Base-by-base conservation (phyloP, 2,888 invertebrate species). In the Tiliacea citrago region DNA sequence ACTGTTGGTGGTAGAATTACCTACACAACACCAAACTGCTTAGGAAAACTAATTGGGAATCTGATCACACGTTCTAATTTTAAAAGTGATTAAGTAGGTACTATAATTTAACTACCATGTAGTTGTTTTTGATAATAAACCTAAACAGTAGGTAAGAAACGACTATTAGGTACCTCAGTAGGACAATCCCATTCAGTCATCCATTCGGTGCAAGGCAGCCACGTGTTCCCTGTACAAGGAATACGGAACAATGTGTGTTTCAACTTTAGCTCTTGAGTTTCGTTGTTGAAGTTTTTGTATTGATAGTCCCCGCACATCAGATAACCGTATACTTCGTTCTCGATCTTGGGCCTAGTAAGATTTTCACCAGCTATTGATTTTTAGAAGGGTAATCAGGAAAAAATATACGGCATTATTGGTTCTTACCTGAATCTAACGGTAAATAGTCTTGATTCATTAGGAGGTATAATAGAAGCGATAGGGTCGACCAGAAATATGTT, bases 1-100 rank as follows among this genome's bases (percentile, higher is more conserved):
- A 96, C 95, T 5, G 96, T 96, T n/a, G 96, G 96, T 13, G 96
- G 96, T 73, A 96, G 77, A 62, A 94, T 90, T 12, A 96, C 92
- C 95, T 95, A 85, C 61, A 86, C 71, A 63, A 65, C 6, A 42
- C 10, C 68, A 67, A 53, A 51, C 5, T 45, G 13, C 13, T 58
- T 65, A 63, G 24, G 39, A 39, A n/a, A n/a, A 58, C 45, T 24
- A 51, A 51, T 10, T 58, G n/a, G 21, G 7, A 60, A 29, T 53
- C 5, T n/a, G 42, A 24, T 16, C 13, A 57, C 24, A 49, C 21
- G 29, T 49, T 35, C 7, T 7, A 16, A 55, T 45, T n/a, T 24
- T 51, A 42, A 10, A 8, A 10, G 6, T 39, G 39, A 39, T 39
- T 6, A 39, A 6, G 7, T 29, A 2, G 3, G 39, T 39, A 39